phyloP scores from a whole-genome alignment of 2,113 vertebrate species.

The Chlorodrepanis virens region DNA sequence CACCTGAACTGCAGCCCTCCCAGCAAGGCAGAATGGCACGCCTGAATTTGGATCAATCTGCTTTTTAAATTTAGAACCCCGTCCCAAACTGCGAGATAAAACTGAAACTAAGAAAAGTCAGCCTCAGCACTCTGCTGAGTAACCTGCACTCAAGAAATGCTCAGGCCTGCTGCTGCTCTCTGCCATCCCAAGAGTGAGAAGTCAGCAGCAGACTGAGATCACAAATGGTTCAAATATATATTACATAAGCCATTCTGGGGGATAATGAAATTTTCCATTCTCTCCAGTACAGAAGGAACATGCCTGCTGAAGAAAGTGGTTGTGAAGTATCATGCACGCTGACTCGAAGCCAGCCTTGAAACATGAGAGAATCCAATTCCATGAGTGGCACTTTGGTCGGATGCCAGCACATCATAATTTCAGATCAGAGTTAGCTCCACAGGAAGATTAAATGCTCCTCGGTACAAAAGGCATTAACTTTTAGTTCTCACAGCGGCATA shows the following conservation, averaged over 20 bases:
- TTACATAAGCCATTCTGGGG: neutral
- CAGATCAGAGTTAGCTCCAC: neutral
- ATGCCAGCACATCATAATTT: constrained; percentile 12
- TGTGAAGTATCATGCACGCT: neutral
- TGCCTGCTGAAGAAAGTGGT: neutral
- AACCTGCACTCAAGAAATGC: neutral
- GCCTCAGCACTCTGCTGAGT: neutral
- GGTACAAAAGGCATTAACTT: constrained; percentile 2
- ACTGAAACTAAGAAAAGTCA: neutral
- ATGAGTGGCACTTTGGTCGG: neutral
- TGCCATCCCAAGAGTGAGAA: neutral
- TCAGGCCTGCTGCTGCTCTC: neutral
- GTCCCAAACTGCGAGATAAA: neutral
- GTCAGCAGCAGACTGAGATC: neutral
- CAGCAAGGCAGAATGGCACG: neutral
- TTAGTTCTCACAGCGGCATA: neutral
- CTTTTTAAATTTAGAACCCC: neutral
- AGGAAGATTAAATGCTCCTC: neutral
- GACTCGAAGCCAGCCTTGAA: neutral
- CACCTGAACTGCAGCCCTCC: accelerated
- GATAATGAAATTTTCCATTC: neutral
- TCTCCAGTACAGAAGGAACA: neutral
- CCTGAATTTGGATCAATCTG: neutral
- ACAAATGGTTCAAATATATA: neutral
- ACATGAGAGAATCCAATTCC: neutral